Conservation (phyloP, 1,140 invertebrate genomes). For the Drosophila yakuba region DNA sequence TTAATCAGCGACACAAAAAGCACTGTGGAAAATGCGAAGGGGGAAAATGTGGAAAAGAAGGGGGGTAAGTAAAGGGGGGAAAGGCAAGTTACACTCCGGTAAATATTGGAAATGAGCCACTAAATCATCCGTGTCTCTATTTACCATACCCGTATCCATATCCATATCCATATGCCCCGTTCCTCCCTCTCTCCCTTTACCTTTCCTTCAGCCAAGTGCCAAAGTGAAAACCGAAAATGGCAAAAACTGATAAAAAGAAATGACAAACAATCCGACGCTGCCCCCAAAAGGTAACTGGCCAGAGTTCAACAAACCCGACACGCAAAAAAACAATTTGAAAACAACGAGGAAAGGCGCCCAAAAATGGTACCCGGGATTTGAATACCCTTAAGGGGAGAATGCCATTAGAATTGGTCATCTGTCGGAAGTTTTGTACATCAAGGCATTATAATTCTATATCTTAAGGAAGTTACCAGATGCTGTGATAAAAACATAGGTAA, state of each 20-base stretch:
- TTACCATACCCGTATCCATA: constrained; percentile 42
- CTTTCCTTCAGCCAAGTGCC: not conserved
- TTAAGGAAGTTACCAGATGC: too few species aligned
- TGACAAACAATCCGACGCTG: constrained; percentile 33
- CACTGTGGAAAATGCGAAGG: constrained; percentile 6
- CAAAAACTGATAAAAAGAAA: constrained; percentile 55
- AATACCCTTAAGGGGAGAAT: constrained; percentile 7
- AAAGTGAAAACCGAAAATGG: constrained; percentile 56
- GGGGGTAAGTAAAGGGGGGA: not conserved
- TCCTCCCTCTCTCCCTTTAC: not conserved
- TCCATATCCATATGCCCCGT: constrained; percentile 7
- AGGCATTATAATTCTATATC: not conserved
- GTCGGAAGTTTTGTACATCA: not conserved
- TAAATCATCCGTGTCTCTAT: constrained; percentile 49
- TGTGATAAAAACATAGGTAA: too few species aligned
- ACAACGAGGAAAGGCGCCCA: constrained; percentile 11
- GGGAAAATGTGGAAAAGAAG: constrained; percentile 6
- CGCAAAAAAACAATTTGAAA: constrained; percentile 19
- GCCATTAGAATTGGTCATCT: not conserved
- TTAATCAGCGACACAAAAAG: constrained; percentile 46
- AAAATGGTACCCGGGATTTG: constrained; percentile 1
- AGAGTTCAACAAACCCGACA: constrained; percentile 37
- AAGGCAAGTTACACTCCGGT: constrained; percentile 27
- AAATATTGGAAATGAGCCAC: constrained; percentile 56
- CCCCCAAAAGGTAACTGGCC: constrained; percentile 43